Evolutionary conservation across 2,797 vertebrate species (phyloP).

Genomic region (Sebastes hubbsi): DNA sequence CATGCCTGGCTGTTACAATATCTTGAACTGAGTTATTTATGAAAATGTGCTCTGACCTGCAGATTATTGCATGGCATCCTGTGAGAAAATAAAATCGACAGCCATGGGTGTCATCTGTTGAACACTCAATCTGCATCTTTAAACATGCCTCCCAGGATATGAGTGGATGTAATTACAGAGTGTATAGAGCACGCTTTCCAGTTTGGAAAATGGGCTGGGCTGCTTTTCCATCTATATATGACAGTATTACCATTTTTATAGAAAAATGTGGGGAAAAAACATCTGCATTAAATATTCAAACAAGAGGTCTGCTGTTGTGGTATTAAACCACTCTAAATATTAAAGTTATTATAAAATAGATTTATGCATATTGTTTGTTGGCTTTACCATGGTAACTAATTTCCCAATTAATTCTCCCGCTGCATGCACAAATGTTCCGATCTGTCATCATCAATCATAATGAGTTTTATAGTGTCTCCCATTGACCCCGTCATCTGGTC

Average conservation of each 20-base stretch:
- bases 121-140: slow-evolving; percentile 61
- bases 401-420: slow-evolving; percentile 80
- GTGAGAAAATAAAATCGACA: slow-evolving; percentile 63
- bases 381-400: slow-evolving; percentile 73
- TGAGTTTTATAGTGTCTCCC: slow-evolving; percentile 85
- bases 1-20: slow-evolving; percentile 56
- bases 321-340: not conserved
- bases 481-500: slow-evolving; percentile 86
- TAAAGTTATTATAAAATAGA: slow-evolving; percentile 5
- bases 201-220: slow-evolving; percentile 5
- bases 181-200: slow-evolving; percentile 31
- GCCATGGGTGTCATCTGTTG: slow-evolving; percentile 59
- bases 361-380: slow-evolving; percentile 52
- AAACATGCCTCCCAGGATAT: slow-evolving; percentile 53
- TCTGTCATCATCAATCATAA: slow-evolving; percentile 86
- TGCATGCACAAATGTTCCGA: slow-evolving; percentile 69
- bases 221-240: slow-evolving; percentile 33
- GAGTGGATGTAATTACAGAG: slow-evolving; percentile 57
- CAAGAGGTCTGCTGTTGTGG: not conserved
- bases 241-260: slow-evolving; percentile 33
- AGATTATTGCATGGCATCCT: slow-evolving; percentile 56
- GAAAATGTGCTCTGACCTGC: slow-evolving; percentile 62
- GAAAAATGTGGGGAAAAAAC: not conserved
- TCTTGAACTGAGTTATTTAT: slow-evolving; percentile 62
- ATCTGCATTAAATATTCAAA: slow-evolving; percentile 22